Evolutionary conservation across 2,797 vertebrate species (phyloP).

Genomic region (Myoxocephalus aenaeus): DNA sequence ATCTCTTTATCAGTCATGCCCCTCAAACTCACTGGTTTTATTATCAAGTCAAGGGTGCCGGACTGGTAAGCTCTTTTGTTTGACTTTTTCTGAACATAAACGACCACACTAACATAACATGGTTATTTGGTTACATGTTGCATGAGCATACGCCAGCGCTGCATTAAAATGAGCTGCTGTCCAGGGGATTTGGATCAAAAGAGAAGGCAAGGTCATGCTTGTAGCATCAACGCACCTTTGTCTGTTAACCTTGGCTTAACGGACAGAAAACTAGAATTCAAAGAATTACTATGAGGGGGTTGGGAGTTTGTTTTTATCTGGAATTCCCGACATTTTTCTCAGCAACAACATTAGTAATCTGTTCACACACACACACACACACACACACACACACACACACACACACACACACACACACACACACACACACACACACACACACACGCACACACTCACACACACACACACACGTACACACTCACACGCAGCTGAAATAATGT

Average conservation of each 20-base stretch:
- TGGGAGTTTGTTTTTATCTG: slow-evolving; percentile 28
- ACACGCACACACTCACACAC: background rate
- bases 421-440: background rate
- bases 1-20: background rate
- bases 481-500: slow-evolving; percentile 31
- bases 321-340: slow-evolving; percentile 67
- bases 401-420: slow-evolving; percentile 21
- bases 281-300: slow-evolving; percentile 69
- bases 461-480: slow-evolving; percentile 12
- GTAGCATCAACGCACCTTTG: slow-evolving; percentile 65
- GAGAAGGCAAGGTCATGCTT: slow-evolving; percentile 42
- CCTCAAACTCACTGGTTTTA: slow-evolving; percentile 19
- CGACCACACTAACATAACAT: background rate
- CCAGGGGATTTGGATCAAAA: slow-evolving; percentile 50
- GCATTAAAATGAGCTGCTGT: slow-evolving; percentile 19
- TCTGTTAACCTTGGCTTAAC: slow-evolving; percentile 63
- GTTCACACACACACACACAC: background rate
- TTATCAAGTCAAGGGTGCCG: background rate
- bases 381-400: slow-evolving; percentile 15
- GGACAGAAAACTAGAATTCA: slow-evolving; percentile 69
- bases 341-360: slow-evolving; percentile 34
- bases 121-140: slow-evolving; percentile 1
- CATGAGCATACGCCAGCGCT: background rate
- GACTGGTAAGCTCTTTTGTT: background rate
- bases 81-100: background rate